Base-by-base conservation (phyloP, 2,888 invertebrate species). In the Pristionchus arcanus region DNA sequence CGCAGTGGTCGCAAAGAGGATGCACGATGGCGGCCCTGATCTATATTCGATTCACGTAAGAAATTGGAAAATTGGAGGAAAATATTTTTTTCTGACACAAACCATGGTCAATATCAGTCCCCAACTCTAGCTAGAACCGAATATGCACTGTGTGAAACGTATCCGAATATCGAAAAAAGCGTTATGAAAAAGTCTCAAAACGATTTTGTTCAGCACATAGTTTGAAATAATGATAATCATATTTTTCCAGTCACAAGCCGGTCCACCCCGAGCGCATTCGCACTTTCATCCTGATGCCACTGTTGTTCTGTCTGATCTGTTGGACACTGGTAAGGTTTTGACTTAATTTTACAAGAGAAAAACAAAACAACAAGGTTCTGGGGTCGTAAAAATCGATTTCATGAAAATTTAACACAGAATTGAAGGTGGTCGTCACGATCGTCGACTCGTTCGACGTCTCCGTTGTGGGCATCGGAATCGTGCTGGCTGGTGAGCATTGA, bases 21-120 rank as follows among this genome's bases (percentile, higher is more conserved):
- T 91, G 94, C 89, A 94, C 94, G 37, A 94, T 95, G 92, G 83
- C 92, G n/a, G 93, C 94, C 28, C 90, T 95, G n/a, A 87, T 95
- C 42, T 94, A 91, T 88, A 93, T 95, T 53, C 89, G 94, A 49
- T 91, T 93, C 90, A 87, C 89, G 90, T 90, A 4, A 68, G 89
- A 13, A 49, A 49, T 49, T 49, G 42, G 42, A 49, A 7, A 49
- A 7, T 49, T 9, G n/a, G n/a, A 49, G 0, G 5, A 49, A 49
- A 49, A 49, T 49, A 9, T 49, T 49, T 49, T 49, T 49, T 49
- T 49, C 42, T 42, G n/a, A n/a, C 42, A 9, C 42, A 49, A 49
- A 9, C 42, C 13, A 3, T 49, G 42, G 9, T 1, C 9, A 1
- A 7, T 49, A 49, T 49, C 42, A 49, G 42, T 9, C 42, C 13